Conservation (phyloP, 2,113 vertebrate genomes). For the Bos indicus region DNA sequence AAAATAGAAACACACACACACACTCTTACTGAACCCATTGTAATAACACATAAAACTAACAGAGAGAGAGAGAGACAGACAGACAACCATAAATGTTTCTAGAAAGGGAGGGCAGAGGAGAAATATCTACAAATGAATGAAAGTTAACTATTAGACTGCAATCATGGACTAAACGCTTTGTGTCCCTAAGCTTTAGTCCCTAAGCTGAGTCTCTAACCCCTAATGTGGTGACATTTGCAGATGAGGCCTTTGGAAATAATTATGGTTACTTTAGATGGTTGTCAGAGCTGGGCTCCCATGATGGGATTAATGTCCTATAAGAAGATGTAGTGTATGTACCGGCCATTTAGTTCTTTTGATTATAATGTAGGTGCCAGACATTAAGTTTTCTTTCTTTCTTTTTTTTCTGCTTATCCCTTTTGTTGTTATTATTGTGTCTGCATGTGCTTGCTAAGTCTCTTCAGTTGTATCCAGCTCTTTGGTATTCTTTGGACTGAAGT, state of each 20-base stretch:
- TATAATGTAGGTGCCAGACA: background rate
- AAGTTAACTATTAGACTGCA: background rate
- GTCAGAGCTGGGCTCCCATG: fast-evolving
- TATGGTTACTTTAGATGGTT: background rate
- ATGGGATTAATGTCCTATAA: background rate
- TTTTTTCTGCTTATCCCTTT: fast-evolving
- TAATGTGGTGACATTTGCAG: background rate
- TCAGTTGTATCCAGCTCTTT: background rate
- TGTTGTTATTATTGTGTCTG: background rate
- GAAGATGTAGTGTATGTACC: background rate
- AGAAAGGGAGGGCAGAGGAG: background rate
- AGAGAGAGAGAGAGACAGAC: background rate
- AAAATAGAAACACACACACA: background rate
- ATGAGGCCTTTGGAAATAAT: background rate
- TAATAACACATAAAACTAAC: background rate
- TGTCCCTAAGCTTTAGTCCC: background rate
- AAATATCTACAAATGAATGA: background rate
- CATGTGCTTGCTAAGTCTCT: background rate
- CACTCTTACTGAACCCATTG: background rate
- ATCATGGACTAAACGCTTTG: background rate
- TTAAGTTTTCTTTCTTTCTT: too few species aligned
- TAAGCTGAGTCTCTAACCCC: background rate
- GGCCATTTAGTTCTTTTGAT: background rate
- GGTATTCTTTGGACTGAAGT: background rate
- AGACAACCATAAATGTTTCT: background rate